Base-by-base conservation (phyloP, 2,888 invertebrate species). In the Drosophila nr. fundita region DNA sequence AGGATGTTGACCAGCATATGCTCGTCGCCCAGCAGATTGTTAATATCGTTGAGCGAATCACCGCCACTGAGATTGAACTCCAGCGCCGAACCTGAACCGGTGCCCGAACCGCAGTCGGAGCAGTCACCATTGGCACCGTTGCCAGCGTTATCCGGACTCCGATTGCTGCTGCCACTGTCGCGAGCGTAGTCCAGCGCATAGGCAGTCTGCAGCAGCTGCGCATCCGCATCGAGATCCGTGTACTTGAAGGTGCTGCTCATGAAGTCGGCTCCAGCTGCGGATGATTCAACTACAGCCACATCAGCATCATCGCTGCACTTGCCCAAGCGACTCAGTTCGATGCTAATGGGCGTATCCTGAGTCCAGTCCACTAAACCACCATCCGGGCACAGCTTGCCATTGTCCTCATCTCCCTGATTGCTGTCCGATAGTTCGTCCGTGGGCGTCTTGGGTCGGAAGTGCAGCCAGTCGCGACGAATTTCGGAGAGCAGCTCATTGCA, bases 381-480 rank as follows among this genome's bases (percentile, higher is more conserved):
- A 27, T 76, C 69, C 1, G 42, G 30, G 32, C 74, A 77, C 40
- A 79, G 32, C 53, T 89, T 89, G 60, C 74, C 74, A 21, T 66
- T 84, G 30, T 50, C 49, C 18, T 32, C 53, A 1, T 61, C 61
- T 15, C 77, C 68, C 40, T 74, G 76, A 54, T 73, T 82, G 55
- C 76, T 70, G 32, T 90, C 87, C 36, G 80, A 80, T 36, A 90
- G 50, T 59, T 89, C 88, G 40, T 91, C 89, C 48, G 92, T 85
- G 24, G 93, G 93, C 27, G 93, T 93, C 78, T 92, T 93, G 21
- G 93, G 93, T 8, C 93, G 91, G 76, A 93, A 93, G 82, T 93
- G 93, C 64, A 93, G 73, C 93, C 93, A 93, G 78, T 93, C 92
- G 4, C 91, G 89, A 1, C 88, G 83, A 40, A 93, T 93, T 73